These are phyloP conservation scores for Cyrtonyx montezumae DNA, from an alignment of 2,113 vertebrate species.

Conservation along the genomic window DNA sequence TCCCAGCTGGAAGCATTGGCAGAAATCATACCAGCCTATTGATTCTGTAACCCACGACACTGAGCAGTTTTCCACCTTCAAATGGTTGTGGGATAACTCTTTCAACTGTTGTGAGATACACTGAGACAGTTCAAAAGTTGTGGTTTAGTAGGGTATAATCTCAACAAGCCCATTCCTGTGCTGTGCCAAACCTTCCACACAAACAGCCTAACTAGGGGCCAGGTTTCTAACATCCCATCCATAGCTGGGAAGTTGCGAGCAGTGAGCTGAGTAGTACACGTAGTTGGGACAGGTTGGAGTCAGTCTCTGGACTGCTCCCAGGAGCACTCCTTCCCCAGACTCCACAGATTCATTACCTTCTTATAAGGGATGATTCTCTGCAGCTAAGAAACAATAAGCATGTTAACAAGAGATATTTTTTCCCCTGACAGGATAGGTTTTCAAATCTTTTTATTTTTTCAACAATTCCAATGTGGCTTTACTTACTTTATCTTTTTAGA, in stretches of 20 bases:
- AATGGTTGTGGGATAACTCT: neutral
- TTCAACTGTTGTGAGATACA: neutral
- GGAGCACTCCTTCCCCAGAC: neutral
- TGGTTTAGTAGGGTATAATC: rapidly evolving
- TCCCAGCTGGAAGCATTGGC: neutral
- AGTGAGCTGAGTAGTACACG: no score
- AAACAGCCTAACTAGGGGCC: neutral
- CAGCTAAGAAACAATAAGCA: neutral
- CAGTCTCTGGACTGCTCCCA: no score
- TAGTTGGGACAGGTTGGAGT: rapidly evolving
- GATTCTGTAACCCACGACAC: neutral
- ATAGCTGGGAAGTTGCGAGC: neutral
- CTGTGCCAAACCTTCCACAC: neutral
- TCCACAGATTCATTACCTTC: neutral
- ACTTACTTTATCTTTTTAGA: neutral
- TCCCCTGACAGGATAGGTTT: neutral
- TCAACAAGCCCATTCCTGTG: neutral
- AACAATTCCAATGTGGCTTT: neutral
- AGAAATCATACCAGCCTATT: neutral
- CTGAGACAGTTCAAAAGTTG: neutral
- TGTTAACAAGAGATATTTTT: rapidly evolving
- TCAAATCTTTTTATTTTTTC: neutral
- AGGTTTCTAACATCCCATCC: neutral
- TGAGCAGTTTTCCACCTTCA: neutral
- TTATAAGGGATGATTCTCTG: neutral